These are phyloP conservation scores for Zaprionus vittiger DNA, from an alignment of 1,140 invertebrate genomes.

Conservation along the genomic window DNA sequence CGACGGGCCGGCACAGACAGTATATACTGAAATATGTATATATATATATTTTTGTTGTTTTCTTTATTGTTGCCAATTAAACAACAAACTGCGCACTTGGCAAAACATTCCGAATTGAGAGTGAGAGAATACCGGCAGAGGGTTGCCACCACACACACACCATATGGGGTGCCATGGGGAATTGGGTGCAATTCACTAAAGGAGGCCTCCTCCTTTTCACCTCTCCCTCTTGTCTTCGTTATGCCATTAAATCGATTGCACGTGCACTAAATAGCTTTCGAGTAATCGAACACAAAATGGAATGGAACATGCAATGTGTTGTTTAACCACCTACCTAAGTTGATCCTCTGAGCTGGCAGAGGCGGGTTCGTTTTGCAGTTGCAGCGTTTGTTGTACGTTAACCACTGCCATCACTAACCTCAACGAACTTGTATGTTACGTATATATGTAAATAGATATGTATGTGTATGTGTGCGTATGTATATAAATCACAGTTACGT, in stretches of 20 bases:
- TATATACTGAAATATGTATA: slow-evolving; percentile 38
- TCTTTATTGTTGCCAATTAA: slow-evolving; percentile 52
- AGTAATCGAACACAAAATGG: background rate
- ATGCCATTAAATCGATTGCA: slow-evolving; percentile 26
- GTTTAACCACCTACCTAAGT: slow-evolving; percentile 33
- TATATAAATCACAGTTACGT: slow-evolving; percentile 67
- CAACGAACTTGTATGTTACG: slow-evolving; percentile 33
- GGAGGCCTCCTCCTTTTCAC: background rate
- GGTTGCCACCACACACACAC: background rate
- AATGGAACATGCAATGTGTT: slow-evolving; percentile 48
- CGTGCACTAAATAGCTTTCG: slow-evolving; percentile 10
- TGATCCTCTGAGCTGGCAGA: slow-evolving; percentile 30
- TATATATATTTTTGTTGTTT: slow-evolving; percentile 44
- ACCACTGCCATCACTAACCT: slow-evolving; percentile 34
- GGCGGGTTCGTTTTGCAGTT: slow-evolving; percentile 24
- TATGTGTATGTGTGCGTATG: slow-evolving; percentile 11
- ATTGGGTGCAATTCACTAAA: slow-evolving; percentile 12
- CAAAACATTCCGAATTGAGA: slow-evolving; percentile 63
- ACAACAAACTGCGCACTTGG: slow-evolving; percentile 80
- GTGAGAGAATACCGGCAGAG: slow-evolving; percentile 7
- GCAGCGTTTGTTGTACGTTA: slow-evolving; percentile 25
- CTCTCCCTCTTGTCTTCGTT: background rate
- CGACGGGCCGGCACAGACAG: slow-evolving; percentile 37
- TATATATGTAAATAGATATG: background rate
- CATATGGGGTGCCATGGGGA: background rate